Percentiles rank a stretch among this genome's conserved stretches.
Evolutionary conservation across 1,140 invertebrate genomes (phyloP).

Genomic region (Drosophila seguyi): DNA sequence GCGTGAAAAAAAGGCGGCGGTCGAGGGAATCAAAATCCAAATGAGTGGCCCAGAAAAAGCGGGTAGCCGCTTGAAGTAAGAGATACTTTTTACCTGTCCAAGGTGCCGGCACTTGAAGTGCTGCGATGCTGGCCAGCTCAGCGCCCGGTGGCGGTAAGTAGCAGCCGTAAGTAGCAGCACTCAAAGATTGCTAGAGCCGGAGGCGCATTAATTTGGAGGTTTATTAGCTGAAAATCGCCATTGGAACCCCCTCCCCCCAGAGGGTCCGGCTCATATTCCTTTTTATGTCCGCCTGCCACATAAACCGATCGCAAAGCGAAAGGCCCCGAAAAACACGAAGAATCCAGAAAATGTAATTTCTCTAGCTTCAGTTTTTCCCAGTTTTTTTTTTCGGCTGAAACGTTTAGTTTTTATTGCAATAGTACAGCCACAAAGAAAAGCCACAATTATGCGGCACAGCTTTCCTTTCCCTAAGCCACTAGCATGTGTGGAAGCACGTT

Average conservation of each 20-base stretch:
- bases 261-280: conserved; percentile 49
- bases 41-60: conserved; percentile 61
- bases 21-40: conserved; percentile 43
- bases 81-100: conserved; percentile 37
- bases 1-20: conserved; percentile 47
- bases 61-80: conserved; percentile 12
- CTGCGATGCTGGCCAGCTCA: conserved; percentile 24
- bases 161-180: conserved; percentile 60
- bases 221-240: conserved; percentile 69
- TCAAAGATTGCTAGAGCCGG: conserved; percentile 30
- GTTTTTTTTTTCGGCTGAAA: conserved; percentile 42
- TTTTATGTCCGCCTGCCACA: conserved; percentile 48
- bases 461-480: conserved; percentile 61
- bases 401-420: conserved; percentile 32
- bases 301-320: conserved; percentile 63
- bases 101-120: conserved; percentile 39
- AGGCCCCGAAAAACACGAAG: conserved; percentile 42
- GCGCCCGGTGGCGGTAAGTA: conserved; percentile 51
- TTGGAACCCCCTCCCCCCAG: neutral
- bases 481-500: conserved; percentile 49
- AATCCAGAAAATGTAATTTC: conserved; percentile 63
- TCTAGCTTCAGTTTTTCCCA: conserved; percentile 3
- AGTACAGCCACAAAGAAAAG: conserved; percentile 26
- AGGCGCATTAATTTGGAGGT: conserved; percentile 63
- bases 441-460: conserved; percentile 63